These are phyloP conservation scores for Pygmarrhopalites habei DNA, from an alignment of 1,140 invertebrate species.

Conservation along the genomic window DNA sequence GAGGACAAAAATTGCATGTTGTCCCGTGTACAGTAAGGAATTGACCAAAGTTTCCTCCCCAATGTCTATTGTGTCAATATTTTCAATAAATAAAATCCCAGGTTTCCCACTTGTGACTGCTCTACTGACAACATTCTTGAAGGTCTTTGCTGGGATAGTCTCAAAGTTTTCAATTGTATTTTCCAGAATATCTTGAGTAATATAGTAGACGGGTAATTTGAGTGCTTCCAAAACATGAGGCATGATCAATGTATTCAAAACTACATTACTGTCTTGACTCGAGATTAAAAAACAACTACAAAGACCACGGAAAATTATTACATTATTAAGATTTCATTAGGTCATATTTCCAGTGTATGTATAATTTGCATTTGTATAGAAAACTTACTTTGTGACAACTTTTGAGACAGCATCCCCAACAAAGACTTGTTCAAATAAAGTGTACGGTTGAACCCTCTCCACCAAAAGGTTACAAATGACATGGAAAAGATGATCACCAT, in stretches of 20 bases:
- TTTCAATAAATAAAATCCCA: not conserved
- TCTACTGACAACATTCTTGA: not conserved
- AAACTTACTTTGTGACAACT: not conserved
- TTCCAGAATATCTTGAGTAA: not conserved
- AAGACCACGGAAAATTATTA: not conserved
- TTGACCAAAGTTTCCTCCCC: not conserved
- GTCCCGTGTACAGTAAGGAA: not conserved
- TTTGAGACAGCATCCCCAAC: not conserved
- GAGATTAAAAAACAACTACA: not conserved
- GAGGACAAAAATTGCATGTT: conserved; percentile 1
- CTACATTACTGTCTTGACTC: not conserved
- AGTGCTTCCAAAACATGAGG: not conserved
- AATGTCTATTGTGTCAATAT: not conserved
- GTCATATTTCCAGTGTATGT: not conserved
- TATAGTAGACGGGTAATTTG: not conserved
- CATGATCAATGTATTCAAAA: not conserved
- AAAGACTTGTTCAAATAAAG: not conserved
- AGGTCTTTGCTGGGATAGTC: not conserved
- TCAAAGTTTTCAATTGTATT: not conserved
- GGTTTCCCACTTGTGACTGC: not conserved
- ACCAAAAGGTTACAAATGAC: too few relatives aligned
- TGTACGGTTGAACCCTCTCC: too few relatives aligned
- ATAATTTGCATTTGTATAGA: not conserved
- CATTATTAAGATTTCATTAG: not conserved
- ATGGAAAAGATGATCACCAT: too few relatives aligned